Base-by-base conservation (phyloP, 2,888 invertebrate genomes). In the Cataglyphis cursor region DNA sequence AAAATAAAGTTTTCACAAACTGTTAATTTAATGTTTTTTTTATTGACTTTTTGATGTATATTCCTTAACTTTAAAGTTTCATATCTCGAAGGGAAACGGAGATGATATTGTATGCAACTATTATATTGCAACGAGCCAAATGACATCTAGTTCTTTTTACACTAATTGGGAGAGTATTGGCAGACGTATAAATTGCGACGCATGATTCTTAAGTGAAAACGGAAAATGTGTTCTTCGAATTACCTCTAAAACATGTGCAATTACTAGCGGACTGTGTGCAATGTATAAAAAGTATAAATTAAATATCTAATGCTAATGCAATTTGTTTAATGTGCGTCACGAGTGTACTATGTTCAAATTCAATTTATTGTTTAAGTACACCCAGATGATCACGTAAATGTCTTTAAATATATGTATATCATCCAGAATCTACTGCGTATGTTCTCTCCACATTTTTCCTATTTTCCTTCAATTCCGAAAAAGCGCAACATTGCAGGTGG, bases 341-440 rank as follows among this genome's bases (percentile, higher is more conserved):
- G 61, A 51, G 38, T 70, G 28, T 73, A 74, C 18, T 74, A 38
- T 81, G 61, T 74, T 73, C 81, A 38, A 75, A 51, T 18, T 74
- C 72, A 51, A 76, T 68, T 74, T 64, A 74, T 85, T 75, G 84
- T 89, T 88, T 81, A 81, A 78, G 84, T 81, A 81, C 83, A 70
- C 78, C 62, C 66, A 84, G 73, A 75, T 57, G 83, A 82, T 82
- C 82, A 28, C 61, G 81, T 83, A 51, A 68, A 86, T 83, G 78
- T 85, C 82, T 83, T 78, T 70, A 82, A 88, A 85, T 89, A 86
- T 86, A 89, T 78, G 78, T 89, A 82, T 75, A 82, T 87, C 78
- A 68, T 82, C 82, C 80, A 84, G 3, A 3, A 61, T 38, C 18
- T 62, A 8, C 41, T 15, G 12, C 12, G 10, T 44, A 12, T 8